Evolutionary conservation across 2,888 invertebrate genomes (phyloP).

Genomic region (Tortricodes alternella): DNA sequence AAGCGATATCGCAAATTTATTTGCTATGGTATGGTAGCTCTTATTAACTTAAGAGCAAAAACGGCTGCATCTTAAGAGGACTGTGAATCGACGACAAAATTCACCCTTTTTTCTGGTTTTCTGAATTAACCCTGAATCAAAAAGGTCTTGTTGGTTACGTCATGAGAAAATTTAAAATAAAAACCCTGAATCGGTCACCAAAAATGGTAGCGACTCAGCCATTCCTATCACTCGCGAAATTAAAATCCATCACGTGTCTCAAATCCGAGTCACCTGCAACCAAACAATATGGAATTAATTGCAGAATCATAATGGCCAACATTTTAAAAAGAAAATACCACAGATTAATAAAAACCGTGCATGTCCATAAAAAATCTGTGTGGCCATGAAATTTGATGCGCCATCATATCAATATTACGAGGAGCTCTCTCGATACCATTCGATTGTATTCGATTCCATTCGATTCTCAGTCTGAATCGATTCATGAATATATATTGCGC

Average conservation of each 20-base stretch:
- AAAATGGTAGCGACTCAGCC: not conserved
- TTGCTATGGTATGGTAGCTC: too few species aligned
- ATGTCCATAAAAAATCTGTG: conserved; percentile 41
- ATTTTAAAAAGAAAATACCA: conserved; percentile 19
- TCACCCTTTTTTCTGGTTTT: too few species aligned
- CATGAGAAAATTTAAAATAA: too few species aligned
- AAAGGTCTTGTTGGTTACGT: too few species aligned
- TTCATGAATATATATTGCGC: conserved; percentile 65
- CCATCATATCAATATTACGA: conserved; percentile 63
- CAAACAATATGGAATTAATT: conserved; percentile 7
- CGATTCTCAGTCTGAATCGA: conserved; percentile 48
- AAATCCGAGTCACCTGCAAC: not conserved
- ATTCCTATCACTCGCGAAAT: not conserved
- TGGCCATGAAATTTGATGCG: conserved; percentile 49
- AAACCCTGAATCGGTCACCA: not conserved
- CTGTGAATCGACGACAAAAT: too few species aligned
- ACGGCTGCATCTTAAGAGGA: too few species aligned
- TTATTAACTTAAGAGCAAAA: too few species aligned
- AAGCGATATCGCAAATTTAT: too few species aligned
- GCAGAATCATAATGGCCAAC: conserved; percentile 20
- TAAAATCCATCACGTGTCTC: not conserved
- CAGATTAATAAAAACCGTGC: conserved; percentile 31
- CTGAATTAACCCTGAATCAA: too few species aligned
- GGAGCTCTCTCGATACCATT: conserved; percentile 45
- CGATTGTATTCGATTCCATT: conserved; percentile 42